Conservation (phyloP, 2,888 invertebrate genomes). For the Drosophila hamatofila region DNA sequence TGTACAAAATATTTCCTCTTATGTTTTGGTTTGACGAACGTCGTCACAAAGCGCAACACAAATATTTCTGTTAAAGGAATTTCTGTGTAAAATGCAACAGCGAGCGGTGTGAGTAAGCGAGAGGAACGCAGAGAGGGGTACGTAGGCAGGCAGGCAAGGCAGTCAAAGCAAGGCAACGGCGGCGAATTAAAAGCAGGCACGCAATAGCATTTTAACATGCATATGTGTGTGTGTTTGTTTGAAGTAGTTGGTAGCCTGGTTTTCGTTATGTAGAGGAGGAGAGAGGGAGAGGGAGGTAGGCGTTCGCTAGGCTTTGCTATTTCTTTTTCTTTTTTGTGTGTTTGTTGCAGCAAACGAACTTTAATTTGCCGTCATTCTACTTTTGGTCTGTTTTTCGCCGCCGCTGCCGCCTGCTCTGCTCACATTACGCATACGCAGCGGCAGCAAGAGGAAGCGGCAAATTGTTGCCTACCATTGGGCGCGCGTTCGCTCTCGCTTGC, state of each 20-base stretch:
- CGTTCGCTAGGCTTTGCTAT: not conserved
- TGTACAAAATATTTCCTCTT: conserved; percentile 18
- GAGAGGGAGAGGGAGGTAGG: not conserved
- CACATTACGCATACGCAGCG: conserved; percentile 75
- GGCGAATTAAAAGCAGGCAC: conserved; percentile 41
- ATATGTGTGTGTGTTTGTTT: conserved; percentile 27
- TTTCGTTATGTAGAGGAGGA: conserved; percentile 19
- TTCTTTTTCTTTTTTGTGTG: conserved; percentile 5
- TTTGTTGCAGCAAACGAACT: conserved; percentile 45
- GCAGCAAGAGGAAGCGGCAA: conserved; percentile 35
- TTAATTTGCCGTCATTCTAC: conserved; percentile 69
- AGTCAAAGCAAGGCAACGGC: not conserved
- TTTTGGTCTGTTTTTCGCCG: conserved; percentile 54
- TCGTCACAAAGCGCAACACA: conserved; percentile 23
- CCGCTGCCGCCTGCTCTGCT: conserved; percentile 43
- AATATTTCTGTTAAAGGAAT: conserved; percentile 35
- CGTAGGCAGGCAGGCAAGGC: not conserved
- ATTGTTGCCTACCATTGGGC: conserved; percentile 66
- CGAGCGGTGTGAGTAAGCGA: not conserved
- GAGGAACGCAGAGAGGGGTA: not conserved
- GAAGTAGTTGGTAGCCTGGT: conserved; percentile 25
- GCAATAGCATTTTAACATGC: conserved; percentile 49
- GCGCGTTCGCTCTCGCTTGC: conserved; percentile 34
- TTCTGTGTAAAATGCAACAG: conserved; percentile 36
- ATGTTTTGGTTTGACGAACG: conserved; percentile 20